Base-by-base conservation (phyloP, 2,888 invertebrate species). In the Nemoura dubitans region DNA sequence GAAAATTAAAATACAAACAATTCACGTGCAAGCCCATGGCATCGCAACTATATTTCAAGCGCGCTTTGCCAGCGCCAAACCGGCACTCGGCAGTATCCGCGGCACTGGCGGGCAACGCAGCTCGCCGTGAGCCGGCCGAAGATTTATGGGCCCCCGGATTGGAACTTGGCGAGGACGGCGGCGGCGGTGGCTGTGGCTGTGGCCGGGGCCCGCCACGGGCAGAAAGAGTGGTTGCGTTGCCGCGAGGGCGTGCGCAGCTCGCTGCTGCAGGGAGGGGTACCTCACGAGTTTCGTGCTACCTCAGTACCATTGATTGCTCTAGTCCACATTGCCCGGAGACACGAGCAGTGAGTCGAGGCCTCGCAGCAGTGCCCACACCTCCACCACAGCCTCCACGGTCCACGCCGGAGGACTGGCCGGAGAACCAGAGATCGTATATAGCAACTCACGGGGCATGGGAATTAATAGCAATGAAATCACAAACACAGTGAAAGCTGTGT, bases 211-310 rank as follows among this genome's bases (percentile, higher is more conserved):
- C 21, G 59, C 59, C 16, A 14, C 59, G 59, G 59, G 14, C 59
- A 16, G 59, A 59, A 59, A 59, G 59, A 59, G 59, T 59, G 59
- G 59, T 59, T 59, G 59, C 59, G 59, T 7, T 59, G 59, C 59
- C 78, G 28, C 5, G 78, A 78, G 28, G 78, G 78, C 78, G 78
- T 26, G 78, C 78, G n/a, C n/a, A n/a, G n/a, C n/a, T n/a, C 6
- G 26, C 26, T 78, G 25, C 78, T 7, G 78, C 78, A 78, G 78
- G 78, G 78, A 78, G 78, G 78, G 78, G 78, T 78, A 6, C 27
- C 26, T 78, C 78, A 78, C 78, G 78, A 78, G 27, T 78, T 27
- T 78, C 78, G 78, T 78, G 78, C 78, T 78, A 78, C 78, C 78
- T 78, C 28, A 14, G 28, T 27, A 28, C 78, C 27, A 78, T 26